Percentiles rank a stretch among this genome's conserved stretches.
Evolutionary conservation across 2,888 invertebrate species (phyloP).

Genomic region (Agriotes lineatus): DNA sequence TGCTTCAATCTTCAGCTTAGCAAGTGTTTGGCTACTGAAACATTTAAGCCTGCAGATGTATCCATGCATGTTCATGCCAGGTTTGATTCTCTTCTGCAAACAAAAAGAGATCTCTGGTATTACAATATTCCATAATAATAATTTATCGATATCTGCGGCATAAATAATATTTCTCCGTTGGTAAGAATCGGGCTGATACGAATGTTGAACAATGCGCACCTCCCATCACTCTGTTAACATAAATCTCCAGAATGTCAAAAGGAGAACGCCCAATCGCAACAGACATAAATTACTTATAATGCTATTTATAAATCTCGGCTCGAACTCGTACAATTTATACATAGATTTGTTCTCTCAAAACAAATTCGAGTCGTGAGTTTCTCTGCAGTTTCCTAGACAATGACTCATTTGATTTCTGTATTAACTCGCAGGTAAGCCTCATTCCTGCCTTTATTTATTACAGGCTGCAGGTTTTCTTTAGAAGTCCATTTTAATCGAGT

Average conservation of each 20-base stretch:
- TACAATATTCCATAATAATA: conserved; percentile 54
- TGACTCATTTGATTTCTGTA: conserved; percentile 30
- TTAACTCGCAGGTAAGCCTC: neutral
- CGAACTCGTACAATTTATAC: conserved; percentile 57
- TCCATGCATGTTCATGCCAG: neutral
- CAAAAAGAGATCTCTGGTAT: conserved; percentile 42
- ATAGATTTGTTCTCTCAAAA: conserved; percentile 51
- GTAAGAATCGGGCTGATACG: conserved; percentile 54
- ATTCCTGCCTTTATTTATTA: neutral
- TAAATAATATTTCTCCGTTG: conserved; percentile 68
- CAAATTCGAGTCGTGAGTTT: conserved; percentile 50
- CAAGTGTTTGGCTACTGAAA: neutral
- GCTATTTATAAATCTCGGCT: conserved; percentile 66
- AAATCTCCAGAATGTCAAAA: conserved; percentile 65
- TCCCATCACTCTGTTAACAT: conserved; percentile 66
- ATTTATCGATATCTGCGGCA: conserved; percentile 62
- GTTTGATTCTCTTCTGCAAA: conserved; percentile 31
- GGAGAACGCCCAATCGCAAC: conserved; percentile 67
- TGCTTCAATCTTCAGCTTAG: too few species aligned
- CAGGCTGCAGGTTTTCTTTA: neutral
- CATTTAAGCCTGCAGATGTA: neutral
- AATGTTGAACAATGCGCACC: conserved; percentile 62
- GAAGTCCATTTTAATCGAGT: too few species aligned
- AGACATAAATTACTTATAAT: conserved; percentile 66
- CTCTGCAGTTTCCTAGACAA: conserved; percentile 28